Evolutionary conservation across 2,797 vertebrate genomes (phyloP).

Genomic region (Centroberyx gerrardi): DNA sequence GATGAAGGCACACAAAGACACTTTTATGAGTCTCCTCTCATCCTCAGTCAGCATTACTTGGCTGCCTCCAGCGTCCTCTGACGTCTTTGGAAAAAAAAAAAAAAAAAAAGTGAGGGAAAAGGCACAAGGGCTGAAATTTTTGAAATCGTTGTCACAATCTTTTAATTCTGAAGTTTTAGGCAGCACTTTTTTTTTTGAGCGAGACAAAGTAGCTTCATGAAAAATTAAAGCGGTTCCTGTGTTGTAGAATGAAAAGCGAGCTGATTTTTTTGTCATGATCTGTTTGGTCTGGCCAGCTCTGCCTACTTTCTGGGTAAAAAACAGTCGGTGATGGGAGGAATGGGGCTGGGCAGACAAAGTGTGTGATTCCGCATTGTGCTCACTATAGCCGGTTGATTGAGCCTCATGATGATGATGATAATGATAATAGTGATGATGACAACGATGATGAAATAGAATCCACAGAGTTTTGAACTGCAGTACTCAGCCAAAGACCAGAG

Average conservation of each 20-base stretch:
- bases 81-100: too few species aligned
- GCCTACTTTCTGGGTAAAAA: conserved; percentile 18
- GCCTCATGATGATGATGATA: background rate
- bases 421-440: too few species aligned
- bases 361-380: conserved; percentile 15
- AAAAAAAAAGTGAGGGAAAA: background rate
- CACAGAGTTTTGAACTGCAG: background rate
- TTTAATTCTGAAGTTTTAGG: too few species aligned
- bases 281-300: conserved; percentile 59
- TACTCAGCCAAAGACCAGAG: too few species aligned
- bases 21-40: background rate
- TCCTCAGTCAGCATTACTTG: background rate
- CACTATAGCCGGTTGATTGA: conserved; percentile 10
- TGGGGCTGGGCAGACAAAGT: conserved; percentile 38
- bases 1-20: too few species aligned
- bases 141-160: too few species aligned
- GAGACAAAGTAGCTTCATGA: conserved; percentile 5
- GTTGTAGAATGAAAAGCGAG: conserved; percentile 9
- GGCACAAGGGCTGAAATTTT: too few species aligned
- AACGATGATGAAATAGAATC: background rate
- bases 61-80: background rate
- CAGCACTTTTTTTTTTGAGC: background rate
- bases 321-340: background rate
- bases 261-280: conserved; percentile 55
- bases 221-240: conserved; percentile 17